A percentile compares a stretch with the other conserved stretches of the same genome.
phyloP scores from a whole-genome alignment of 37 sponge, comb jelly and placozoan species.

The Eunapius fragilis region DNA sequence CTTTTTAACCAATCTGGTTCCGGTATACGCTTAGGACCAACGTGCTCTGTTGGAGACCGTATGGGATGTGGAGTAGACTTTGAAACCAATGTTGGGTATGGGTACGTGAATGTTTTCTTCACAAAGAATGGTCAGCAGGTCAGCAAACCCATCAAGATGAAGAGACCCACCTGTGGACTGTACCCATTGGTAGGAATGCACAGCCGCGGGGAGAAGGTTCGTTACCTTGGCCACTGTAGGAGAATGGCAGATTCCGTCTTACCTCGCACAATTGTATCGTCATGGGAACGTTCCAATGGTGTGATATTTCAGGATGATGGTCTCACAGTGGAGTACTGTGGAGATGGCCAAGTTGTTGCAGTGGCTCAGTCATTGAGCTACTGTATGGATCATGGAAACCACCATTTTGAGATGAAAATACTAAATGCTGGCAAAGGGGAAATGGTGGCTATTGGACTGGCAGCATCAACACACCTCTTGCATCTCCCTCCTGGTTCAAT shows the following conservation, averaged over 20 bases:
- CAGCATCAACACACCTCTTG: slow-evolving; percentile 57
- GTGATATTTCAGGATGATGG: slow-evolving; percentile 58
- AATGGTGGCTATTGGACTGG: slow-evolving; percentile 78
- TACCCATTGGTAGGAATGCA: slow-evolving; percentile 85
- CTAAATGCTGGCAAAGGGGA: slow-evolving; percentile 57
- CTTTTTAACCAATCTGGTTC: slow-evolving; percentile 67
- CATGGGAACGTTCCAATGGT: slow-evolving; percentile 77
- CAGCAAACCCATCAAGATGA: slow-evolving; percentile 56
- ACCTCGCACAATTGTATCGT: slow-evolving; percentile 54
- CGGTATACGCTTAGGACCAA: slow-evolving; percentile 72
- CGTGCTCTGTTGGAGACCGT: slow-evolving; percentile 69
- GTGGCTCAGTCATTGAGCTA: slow-evolving; percentile 53
- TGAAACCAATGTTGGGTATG: slow-evolving; percentile 42
- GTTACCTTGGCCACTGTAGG: slow-evolving; percentile 72
- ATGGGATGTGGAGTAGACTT: slow-evolving; percentile 83
- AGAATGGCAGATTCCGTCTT: slow-evolving; percentile 13
- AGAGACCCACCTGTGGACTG: slow-evolving; percentile 66
- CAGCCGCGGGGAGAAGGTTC: slow-evolving; percentile 72
- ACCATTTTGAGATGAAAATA: slow-evolving; percentile 86
- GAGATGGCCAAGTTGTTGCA: slow-evolving; percentile 68
- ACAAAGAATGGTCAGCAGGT: slow-evolving; percentile 81
- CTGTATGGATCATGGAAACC: slow-evolving; percentile 38
- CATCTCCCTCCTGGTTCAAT: slow-evolving; percentile 79
- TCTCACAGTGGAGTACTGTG: slow-evolving; percentile 61
- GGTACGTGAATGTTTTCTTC: slow-evolving; percentile 77